A percentile compares a stretch with the other conserved stretches of the same genome.
Evolutionary conservation across 2,797 vertebrate genomes (phyloP).

Genomic region (Vireo griseus): DNA sequence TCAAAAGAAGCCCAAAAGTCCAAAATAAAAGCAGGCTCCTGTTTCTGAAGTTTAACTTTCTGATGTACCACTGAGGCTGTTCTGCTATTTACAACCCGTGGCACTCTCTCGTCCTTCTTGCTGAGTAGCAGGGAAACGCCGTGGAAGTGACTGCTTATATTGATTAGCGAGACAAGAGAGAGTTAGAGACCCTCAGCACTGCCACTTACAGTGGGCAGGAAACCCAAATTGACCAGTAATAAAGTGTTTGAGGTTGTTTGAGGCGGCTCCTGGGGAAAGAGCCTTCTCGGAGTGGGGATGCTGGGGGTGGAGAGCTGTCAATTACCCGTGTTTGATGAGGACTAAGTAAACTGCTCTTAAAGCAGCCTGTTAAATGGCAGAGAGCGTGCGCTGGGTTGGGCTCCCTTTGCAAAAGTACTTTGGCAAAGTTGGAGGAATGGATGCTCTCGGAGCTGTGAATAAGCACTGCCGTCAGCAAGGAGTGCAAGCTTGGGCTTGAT

Average conservation of each 20-base stretch:
- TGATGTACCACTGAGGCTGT: background rate
- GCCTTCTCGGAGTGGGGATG: conserved; percentile 54
- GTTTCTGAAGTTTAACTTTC: conserved; percentile 39
- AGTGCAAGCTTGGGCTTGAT: background rate
- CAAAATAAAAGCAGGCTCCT: background rate
- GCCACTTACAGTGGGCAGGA: conserved; percentile 79
- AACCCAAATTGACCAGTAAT: conserved; percentile 80
- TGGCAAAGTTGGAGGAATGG: background rate
- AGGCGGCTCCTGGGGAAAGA: conserved; percentile 74
- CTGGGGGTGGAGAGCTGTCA: conserved; percentile 73
- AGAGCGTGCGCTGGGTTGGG: background rate
- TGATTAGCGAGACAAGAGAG: conserved; percentile 75
- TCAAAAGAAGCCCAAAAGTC: background rate
- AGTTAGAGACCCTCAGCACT: conserved; percentile 76
- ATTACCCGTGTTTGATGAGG: conserved; percentile 67
- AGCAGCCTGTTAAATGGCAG: background rate
- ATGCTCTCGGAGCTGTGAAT: background rate
- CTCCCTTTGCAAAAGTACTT: background rate
- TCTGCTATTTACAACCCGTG: conserved; percentile 46
- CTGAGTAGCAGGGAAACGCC: conserved; percentile 72
- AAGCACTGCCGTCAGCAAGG: background rate
- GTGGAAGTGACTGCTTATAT: conserved; percentile 77
- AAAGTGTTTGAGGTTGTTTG: conserved; percentile 74
- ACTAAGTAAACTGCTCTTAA: conserved; percentile 33
- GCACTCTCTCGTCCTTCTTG: conserved; percentile 54